Conservation (phyloP, 2,113 vertebrate genomes). For the Plectropomus leopardus region DNA sequence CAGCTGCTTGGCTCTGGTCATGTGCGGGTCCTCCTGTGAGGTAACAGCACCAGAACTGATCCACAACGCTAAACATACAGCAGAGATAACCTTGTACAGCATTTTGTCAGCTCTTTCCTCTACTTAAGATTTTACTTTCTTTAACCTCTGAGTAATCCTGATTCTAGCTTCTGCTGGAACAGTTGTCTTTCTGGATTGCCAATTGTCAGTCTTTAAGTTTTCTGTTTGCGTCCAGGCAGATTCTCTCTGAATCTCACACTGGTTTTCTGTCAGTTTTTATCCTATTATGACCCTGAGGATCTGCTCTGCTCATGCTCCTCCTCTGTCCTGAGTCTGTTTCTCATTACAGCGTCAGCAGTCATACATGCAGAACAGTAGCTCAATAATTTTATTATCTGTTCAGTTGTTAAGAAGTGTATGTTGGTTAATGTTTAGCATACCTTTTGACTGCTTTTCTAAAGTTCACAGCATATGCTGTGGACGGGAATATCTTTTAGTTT, state of each 20-base stretch:
- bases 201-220: not conserved
- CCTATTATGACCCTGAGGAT: not conserved
- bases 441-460: not conserved
- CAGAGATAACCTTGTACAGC: slow-evolving; percentile 1
- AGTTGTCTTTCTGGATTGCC: not conserved
- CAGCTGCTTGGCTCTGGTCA: slow-evolving; percentile 77
- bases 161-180: not conserved
- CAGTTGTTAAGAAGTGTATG: not conserved
- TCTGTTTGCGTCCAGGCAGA: not conserved
- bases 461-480: not conserved
- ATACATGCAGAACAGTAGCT: slow-evolving; percentile 18
- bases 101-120: slow-evolving; percentile 41
- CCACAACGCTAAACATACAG: slow-evolving; percentile 49
- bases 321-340: slow-evolving; percentile 22
- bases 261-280: not conserved
- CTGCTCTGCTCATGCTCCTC: slow-evolving; percentile 31
- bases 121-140: not conserved
- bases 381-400: not conserved
- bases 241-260: not conserved
- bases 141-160: not conserved
- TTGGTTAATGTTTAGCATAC: slow-evolving; percentile 44
- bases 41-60: slow-evolving; percentile 53
- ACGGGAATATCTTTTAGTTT: not conserved
- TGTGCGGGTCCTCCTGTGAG: slow-evolving; percentile 59
- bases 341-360: slow-evolving; percentile 10